Conservation (phyloP, 1,140 invertebrate species). For the Pissodes strobi region DNA sequence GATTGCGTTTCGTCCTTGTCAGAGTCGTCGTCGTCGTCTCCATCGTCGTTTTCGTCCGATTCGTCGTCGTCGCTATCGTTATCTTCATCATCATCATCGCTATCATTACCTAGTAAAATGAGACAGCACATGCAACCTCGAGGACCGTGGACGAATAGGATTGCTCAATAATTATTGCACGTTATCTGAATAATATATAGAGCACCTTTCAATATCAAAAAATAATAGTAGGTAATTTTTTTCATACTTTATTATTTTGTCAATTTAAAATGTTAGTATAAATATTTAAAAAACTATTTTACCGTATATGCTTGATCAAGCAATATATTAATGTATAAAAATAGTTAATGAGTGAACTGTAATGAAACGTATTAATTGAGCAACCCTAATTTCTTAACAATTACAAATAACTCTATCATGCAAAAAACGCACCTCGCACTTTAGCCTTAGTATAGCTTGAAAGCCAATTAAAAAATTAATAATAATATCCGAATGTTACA, state of each 20-base stretch:
- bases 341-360: no score
- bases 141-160: not conserved
- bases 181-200: not conserved
- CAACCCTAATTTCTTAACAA: conserved; percentile 2
- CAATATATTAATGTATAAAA: no score
- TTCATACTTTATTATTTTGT: no score
- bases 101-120: conserved; percentile 54
- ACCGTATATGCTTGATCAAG: no score
- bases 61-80: conserved; percentile 59
- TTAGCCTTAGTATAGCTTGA: conserved; percentile 19
- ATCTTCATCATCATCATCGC: conserved; percentile 59
- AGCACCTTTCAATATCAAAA: no score
- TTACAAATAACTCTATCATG: conserved; percentile 26
- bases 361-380: no score
- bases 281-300: no score
- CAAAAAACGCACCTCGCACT: conserved; percentile 46
- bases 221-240: no score
- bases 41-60: conserved; percentile 60
- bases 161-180: conserved; percentile 10
- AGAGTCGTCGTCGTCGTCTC: no score
- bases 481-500: no score
- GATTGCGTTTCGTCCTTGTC: conserved; percentile 36
- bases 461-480: no score
- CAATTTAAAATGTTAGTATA: no score
- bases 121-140: conserved; percentile 53